Base-by-base conservation (phyloP, 2,113 vertebrate genomes). In the Protobothrops flavoviridis region DNA sequence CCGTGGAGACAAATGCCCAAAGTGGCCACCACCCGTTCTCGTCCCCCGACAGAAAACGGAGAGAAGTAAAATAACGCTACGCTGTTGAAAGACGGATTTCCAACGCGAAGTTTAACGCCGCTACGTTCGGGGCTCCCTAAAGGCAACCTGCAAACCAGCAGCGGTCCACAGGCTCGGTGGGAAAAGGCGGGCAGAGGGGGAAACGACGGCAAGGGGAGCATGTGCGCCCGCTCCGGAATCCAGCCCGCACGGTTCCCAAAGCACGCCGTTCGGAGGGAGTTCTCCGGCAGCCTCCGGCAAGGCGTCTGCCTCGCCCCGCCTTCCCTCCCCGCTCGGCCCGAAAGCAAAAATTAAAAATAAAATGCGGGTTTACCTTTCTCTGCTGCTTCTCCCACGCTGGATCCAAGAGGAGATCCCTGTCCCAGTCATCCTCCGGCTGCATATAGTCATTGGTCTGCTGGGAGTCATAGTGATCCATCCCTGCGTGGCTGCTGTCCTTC, bases 371-470 rank as follows among this genome's bases (percentile, higher is more conserved):
- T 96, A 99, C 99, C 99, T 99, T 99, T 93, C 99, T 98, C 97
- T 99, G 99, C 97, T 99, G 99, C 97, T 99, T 99, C 96, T 99
- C 99, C 99, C 99, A 99, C 81, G 99, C 99, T 24, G 99, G 99
- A 95, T 99, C 99, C 97, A 99, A 95, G 29, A 99, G 98, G 48
- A 99, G 96, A 93, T 99, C 99, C 91, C 99, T 97, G 93, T 99
- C 99, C 99, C 99, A 99, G 96, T 99, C 99, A 87, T 99, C 99
- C 95, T 99, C 98, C 43, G 98, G 99, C 53, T 98, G 98, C 99
- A 98, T 99, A 53, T 99, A 99, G 89, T 97, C 96, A 1, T 99
- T 98, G 90, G 95, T 97, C 90, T 97, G 97, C 95, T 97, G 98
- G 39, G 96, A 98, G 92, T 99, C 99, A 97, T 98, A 98, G 0